Conservation (phyloP, 2,797 vertebrate species). For the Clarias pachynema region DNA sequence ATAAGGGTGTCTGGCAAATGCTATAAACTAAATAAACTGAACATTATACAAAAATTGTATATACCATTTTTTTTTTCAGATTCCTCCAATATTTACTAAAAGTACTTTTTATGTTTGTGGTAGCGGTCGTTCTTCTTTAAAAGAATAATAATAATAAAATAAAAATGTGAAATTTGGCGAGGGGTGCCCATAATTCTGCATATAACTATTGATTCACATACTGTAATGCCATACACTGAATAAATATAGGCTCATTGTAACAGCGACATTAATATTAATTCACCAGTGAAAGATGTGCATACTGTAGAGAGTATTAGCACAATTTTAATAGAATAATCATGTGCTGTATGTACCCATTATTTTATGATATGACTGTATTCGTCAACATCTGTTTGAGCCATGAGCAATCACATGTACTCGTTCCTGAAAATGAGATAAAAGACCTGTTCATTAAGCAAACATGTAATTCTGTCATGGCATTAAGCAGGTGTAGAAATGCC, state of each 20-base stretch:
- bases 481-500: constrained; percentile 38
- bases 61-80: too few species aligned
- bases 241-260: neutral
- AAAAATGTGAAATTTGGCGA: neutral
- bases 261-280: too few species aligned
- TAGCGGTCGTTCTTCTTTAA: too few species aligned
- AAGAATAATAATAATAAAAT: too few species aligned
- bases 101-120: too few species aligned
- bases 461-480: constrained; percentile 31
- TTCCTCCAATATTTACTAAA: too few species aligned
- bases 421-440: constrained; percentile 19
- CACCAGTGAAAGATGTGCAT: neutral
- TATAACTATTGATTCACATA: neutral
- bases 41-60: too few species aligned
- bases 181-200: neutral
- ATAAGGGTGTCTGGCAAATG: too few species aligned
- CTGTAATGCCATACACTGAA: neutral
- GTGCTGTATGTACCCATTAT: constrained; percentile 28
- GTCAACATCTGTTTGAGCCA: neutral
- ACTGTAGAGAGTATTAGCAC: neutral
- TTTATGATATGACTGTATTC: neutral
- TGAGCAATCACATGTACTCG: constrained; percentile 26
- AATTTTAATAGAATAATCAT: neutral
- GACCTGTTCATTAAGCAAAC: constrained; percentile 23
- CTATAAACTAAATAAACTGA: too few species aligned